Evolutionary conservation across 2,888 invertebrate genomes (phyloP), one percentile per base, ranked within the genome.

Genomic region (Nephrotoma guestfalica): DNA sequence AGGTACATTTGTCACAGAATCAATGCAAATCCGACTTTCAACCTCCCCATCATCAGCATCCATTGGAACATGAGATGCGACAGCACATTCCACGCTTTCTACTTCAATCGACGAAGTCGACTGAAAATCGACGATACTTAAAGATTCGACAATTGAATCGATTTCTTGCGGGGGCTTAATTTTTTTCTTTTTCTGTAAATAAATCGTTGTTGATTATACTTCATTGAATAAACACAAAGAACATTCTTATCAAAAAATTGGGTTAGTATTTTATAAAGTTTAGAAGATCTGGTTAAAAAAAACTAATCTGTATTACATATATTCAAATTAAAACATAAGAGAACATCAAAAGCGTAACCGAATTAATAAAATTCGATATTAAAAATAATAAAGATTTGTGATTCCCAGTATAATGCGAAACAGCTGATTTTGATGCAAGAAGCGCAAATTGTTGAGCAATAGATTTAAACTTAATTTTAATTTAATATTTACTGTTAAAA

Each of bases 131-230:
- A 15, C 85, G n/a, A 9, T 84, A 6, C 18, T 30, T 43, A 85
- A 13, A 9, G 42, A 43, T 85, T 85, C 85, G 1, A 85, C 41
- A 41, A 84, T 43, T 2, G 42, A 42, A 11, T 42, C 42, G 1
- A 43, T 43, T 43, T 85, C 85, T 43, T 15, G n/a, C 7, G 6
- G 18, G 0, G 41, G 11, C 11, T 85, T 41, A 45, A 85, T 2
- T 45, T 85, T 85, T 85, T 85, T 85, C 85, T 85, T 85, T 43
- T 85, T 43, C 85, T 85, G 43, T 42, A 85, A 83, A 30, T 18
- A 83, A 83, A 30, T 1, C 18, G 18, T 43, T 9, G 43, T 11
- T 6, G 43, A 43, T 57, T 57, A 57, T n/a, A 71, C 18, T 9
- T 30, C 7, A 30, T 51, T 1, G 15, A 51, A 30, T 71, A 9